Evolutionary conservation across 2,113 vertebrate genomes (phyloP).

Genomic region (Lepus americanus): DNA sequence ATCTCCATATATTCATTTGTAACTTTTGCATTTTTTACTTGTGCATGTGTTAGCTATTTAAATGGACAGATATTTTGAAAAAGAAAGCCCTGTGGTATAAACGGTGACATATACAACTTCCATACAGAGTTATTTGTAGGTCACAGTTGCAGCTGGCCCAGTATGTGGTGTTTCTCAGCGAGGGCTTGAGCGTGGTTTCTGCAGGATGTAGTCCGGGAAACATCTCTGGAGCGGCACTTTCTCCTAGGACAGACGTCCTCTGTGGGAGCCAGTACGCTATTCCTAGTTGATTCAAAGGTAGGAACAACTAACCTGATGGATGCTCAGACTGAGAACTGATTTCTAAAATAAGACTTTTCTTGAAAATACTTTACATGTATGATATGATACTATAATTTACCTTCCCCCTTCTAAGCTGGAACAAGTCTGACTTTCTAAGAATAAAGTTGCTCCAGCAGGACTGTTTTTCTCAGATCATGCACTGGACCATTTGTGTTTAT

Average conservation of each 20-base stretch:
- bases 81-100: background rate
- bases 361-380: slow-evolving; percentile 7
- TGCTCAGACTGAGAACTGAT: background rate
- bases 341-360: background rate
- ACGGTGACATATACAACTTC: background rate
- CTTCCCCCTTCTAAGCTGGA: background rate
- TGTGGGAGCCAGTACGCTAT: background rate
- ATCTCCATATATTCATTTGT: background rate
- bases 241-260: background rate
- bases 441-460: background rate
- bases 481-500: background rate
- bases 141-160: background rate
- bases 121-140: background rate
- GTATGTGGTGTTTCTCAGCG: background rate
- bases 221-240: background rate
- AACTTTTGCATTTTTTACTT: slow-evolving; percentile 17
- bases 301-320: background rate
- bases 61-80: slow-evolving; percentile 32
- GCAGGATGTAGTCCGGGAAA: background rate
- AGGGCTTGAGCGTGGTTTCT: background rate
- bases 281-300: slow-evolving; percentile 2
- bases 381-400: background rate
- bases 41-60: background rate
- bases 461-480: background rate
- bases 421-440: slow-evolving; percentile 30